Evolutionary conservation across 1,140 invertebrate species (phyloP).

Genomic region (Pachypeltis micranthus): DNA sequence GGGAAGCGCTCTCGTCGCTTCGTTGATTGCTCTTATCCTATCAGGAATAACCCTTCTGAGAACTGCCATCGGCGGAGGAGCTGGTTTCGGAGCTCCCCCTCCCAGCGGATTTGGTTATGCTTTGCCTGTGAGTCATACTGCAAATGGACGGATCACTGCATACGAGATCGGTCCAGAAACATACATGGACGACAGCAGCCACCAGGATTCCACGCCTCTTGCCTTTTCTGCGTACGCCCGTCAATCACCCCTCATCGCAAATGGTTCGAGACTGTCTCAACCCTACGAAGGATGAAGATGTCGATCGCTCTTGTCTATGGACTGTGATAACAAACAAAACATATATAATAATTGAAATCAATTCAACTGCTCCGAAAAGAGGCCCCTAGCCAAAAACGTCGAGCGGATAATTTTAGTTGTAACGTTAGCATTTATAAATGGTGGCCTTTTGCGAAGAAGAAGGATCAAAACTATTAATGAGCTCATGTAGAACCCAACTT

Average conservation of each 20-base stretch:
- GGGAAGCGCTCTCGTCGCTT: conserved; percentile 70
- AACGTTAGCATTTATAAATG: too few species aligned
- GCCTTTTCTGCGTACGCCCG: background rate
- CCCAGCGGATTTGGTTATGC: conserved; percentile 25
- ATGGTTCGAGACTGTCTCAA: background rate
- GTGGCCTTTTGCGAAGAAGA: too few species aligned
- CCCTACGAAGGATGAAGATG: too few species aligned
- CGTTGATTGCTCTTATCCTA: conserved; percentile 60
- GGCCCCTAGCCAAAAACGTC: too few species aligned
- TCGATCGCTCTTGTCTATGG: too few species aligned
- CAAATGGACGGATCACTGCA: background rate
- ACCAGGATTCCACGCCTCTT: background rate
- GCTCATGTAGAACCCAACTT: too few species aligned
- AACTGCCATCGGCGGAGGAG: conserved; percentile 41
- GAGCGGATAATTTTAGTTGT: too few species aligned
- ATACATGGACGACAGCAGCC: background rate
- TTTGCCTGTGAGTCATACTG: background rate
- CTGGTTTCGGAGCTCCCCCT: conserved; percentile 42
- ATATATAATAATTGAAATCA: too few species aligned
- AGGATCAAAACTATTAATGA: too few species aligned
- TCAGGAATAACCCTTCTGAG: conserved; percentile 64
- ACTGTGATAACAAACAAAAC: too few species aligned
- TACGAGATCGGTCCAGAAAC: background rate
- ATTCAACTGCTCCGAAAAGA: too few species aligned
- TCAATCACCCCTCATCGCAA: background rate